Conservation (phyloP, 2,113 vertebrate species). For the Nyctereutes procyonoides region DNA sequence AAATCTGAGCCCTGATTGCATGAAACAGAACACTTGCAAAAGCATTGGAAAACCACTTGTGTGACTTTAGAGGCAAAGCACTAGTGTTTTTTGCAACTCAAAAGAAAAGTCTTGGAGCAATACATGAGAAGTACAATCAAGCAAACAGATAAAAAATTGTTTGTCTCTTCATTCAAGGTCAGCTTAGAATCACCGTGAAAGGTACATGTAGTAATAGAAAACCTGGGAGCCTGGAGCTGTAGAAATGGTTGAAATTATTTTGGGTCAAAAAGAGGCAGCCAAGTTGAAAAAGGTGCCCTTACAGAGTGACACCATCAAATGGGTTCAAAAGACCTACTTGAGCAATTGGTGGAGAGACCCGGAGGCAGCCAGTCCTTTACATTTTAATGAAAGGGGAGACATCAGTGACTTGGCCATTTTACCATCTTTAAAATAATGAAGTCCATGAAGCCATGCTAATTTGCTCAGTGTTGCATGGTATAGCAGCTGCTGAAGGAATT, state of each 20-base stretch:
- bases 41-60: slow-evolving; percentile 33
- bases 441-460: background rate
- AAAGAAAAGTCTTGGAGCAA: slow-evolving; percentile 18
- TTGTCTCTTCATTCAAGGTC: slow-evolving; percentile 63
- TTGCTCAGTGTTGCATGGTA: background rate
- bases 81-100: background rate
- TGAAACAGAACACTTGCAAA: slow-evolving; percentile 37
- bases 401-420: background rate
- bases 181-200: slow-evolving; percentile 38
- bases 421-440: background rate
- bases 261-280: slow-evolving; percentile 54
- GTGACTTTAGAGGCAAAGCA: slow-evolving; percentile 26
- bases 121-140: slow-evolving; percentile 20
- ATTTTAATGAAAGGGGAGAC: slow-evolving; percentile 1
- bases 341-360: background rate
- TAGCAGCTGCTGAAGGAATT: background rate
- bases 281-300: slow-evolving; percentile 40
- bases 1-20: slow-evolving; percentile 60
- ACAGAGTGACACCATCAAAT: slow-evolving; percentile 37
- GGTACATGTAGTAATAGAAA: slow-evolving; percentile 26
- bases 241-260: slow-evolving; percentile 62
- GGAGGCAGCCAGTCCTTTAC: background rate
- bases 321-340: background rate
- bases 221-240: background rate
- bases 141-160: slow-evolving; percentile 48